These are phyloP conservation scores for Octomys mimax DNA, from an alignment of 2,797 vertebrate species.

Conservation along the genomic window DNA sequence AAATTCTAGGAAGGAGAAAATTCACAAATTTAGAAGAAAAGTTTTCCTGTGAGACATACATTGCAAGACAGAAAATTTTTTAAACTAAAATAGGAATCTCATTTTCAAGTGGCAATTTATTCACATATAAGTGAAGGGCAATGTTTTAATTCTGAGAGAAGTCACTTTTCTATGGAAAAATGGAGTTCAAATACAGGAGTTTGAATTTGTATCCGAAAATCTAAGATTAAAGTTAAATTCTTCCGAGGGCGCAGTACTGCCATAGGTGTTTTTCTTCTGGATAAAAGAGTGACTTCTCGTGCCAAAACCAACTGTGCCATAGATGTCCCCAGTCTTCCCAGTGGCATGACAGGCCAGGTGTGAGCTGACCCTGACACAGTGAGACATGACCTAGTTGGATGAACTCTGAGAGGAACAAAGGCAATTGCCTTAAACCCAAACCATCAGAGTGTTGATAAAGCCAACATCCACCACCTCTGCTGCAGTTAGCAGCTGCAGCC, in stretches of 20 bases:
- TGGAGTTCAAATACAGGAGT: not conserved
- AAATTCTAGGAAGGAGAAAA: slow-evolving; percentile 55
- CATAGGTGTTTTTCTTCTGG: not conserved
- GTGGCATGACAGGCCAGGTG: not conserved
- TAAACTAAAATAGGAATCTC: slow-evolving; percentile 12
- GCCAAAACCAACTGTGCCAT: not conserved
- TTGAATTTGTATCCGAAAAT: slow-evolving; percentile 42
- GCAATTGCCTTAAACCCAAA: not conserved
- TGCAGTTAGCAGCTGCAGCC: not conserved
- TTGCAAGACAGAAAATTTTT: not conserved
- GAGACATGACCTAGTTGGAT: not conserved
- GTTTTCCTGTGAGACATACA: not conserved
- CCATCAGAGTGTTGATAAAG: not conserved
- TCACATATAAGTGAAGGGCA: not conserved
- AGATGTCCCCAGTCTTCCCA: not conserved
- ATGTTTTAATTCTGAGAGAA: slow-evolving; percentile 19
- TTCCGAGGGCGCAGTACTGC: not conserved
- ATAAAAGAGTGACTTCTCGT: not conserved
- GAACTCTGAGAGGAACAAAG: not conserved
- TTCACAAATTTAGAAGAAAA: not conserved
- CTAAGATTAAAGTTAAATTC: slow-evolving; percentile 30
- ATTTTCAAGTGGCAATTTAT: slow-evolving; percentile 64
- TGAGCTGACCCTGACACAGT: not conserved
- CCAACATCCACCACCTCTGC: no score
- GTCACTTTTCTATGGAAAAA: slow-evolving; percentile 23